Evolutionary conservation across 2,797 vertebrate species (phyloP), one percentile per base, ranked within the genome.

Genomic region (Antennarius maculatus): DNA sequence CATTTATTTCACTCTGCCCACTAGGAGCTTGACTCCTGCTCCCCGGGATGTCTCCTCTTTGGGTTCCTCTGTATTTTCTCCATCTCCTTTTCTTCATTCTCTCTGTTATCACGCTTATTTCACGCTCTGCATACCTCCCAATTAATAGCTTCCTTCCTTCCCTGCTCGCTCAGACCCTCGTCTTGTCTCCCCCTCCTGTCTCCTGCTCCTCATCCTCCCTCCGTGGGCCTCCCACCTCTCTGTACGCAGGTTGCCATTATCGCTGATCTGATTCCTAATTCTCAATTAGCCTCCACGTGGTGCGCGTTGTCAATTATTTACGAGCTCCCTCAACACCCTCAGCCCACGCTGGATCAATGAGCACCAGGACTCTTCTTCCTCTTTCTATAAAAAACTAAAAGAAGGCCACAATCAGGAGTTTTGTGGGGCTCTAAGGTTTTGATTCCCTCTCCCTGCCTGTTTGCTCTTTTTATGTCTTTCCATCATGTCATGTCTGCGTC

Each of bases 281-380:
- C 78, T 85, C 83, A 82, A 88, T 90, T 79, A 87, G 83, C 76
- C 66, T 70, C 62, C 75, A 69, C 75, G 58, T 80, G 51, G 77
- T 13, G 74, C 69, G 76, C 74, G 12, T 65, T 4, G 70, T 90
- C 89, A 88, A 89, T 89, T 88, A 89, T 91, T 89, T 76, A 85
- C 80, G 62, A 47, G 51, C 74, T 86, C 85, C 75, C 80, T 79
- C 83, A 79, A 61, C 80, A 71, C 75, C 74, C 66, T 69, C 50
- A 2, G 71, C 70, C 54, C 74, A 61, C 72, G 46, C 57, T 13
- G 51, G 78, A 88, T 85, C 83, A 83, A 74, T 76, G 73, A 74
- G 59, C 18, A 28, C 13, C 9, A 71, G 67, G 48, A 14, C 60
- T 47, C 54, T 23, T 23, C 70, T 71, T 16, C 49, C 31, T 46